Base-by-base conservation (phyloP, 2,113 vertebrate genomes). In the Dryoscopus gambensis region DNA sequence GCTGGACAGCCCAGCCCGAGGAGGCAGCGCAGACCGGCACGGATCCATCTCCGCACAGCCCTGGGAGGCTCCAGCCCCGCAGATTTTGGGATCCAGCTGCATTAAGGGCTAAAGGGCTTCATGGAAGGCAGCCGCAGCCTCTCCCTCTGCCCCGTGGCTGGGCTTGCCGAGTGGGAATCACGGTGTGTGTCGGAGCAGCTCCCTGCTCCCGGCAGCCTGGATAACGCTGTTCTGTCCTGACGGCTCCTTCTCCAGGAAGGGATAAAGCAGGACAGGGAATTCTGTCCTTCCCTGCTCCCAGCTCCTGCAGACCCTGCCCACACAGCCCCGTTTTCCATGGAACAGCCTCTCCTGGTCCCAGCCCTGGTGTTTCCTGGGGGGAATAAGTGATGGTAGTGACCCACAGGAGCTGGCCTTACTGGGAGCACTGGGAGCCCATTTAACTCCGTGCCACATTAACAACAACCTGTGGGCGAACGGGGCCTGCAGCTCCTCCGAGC, bases 401-500 rank as follows among this genome's bases (percentile, higher is more conserved):
- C 22, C 40, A 10, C 1, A 1, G 22, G 68, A n/a, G 47, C 39
- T 9, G 39, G 39, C 9, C 39, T 39, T 12, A 13, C 28, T 39
- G 78, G 59, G 22, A 7, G 13, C 8, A 11, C 52, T 56, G 46
- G 31, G 50, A 37, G 20, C 53, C 39, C 17, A 0, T 10, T 76
- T 33, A 31, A 21, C 22, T 31, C 53, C 0, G 1, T 6, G n/a
- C 30, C 18, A 39, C 18, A 5, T 7, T 2, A n/a, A 31, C 50
- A 39, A 9, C 11, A 18, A 22, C 6, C 33, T 0, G 0, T 11
- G 14, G 70, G 56, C 57, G 25, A 31, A n/a, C 1, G 14, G 19
- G 1, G 5, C 2, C 39, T 1, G 4, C 10, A 5, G 53, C 79
- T 73, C 44, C 62, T 57, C 42, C 3, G 20, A 24, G 52, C 28